These are phyloP conservation scores for Orgyia antiqua DNA, from an alignment of 2,888 invertebrate species.

Conservation along the genomic window DNA sequence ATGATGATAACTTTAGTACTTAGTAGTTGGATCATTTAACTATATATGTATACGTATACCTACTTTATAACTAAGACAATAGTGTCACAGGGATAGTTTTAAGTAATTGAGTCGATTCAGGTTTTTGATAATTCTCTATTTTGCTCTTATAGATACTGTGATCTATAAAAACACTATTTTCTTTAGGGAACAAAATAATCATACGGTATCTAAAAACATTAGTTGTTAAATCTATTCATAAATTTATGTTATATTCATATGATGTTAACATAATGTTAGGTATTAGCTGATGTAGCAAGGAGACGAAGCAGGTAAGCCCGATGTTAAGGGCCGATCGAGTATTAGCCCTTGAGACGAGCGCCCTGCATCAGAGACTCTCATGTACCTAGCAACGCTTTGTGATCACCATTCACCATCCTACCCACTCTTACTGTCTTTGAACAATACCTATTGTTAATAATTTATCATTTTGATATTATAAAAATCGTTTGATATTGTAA, in stretches of 20 bases:
- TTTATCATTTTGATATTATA: constrained; percentile 28
- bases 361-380: constrained; percentile 51
- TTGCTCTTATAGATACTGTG: too few species aligned
- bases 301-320: constrained; percentile 32
- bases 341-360: constrained; percentile 61
- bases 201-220: too few species aligned
- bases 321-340: constrained; percentile 50
- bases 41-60: too few species aligned
- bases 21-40: too few species aligned
- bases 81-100: too few species aligned
- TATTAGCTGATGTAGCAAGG: constrained; percentile 29
- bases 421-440: constrained; percentile 34
- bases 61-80: too few species aligned
- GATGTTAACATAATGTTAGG: constrained; percentile 23
- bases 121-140: too few species aligned
- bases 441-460: constrained; percentile 34
- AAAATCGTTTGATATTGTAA: constrained; percentile 38
- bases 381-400: constrained; percentile 33
- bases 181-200: too few species aligned
- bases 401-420: constrained; percentile 30
- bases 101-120: too few species aligned
- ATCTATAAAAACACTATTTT: constrained; percentile 1
- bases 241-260: constrained; percentile 10
- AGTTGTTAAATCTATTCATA: too few species aligned
- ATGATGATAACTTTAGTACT: too few species aligned